These are phyloP conservation scores for Geodia barretti DNA, from an alignment of 37 sponge, comb jelly and placozoan genomes.

Conservation along the genomic window DNA sequence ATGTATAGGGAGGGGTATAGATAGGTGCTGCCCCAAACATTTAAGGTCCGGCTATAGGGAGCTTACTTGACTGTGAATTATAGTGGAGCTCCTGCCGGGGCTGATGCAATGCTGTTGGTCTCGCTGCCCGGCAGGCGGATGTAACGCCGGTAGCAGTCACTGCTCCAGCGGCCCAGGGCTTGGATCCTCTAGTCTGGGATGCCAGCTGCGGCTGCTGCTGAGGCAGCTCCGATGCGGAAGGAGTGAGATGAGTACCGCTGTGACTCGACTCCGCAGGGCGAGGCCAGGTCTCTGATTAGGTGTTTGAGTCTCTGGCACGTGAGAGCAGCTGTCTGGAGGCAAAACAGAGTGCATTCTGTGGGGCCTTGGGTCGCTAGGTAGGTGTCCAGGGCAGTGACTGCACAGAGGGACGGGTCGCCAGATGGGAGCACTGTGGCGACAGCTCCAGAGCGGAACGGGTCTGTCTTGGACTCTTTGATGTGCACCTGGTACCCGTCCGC, in stretches of 20 bases:
- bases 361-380: neutral
- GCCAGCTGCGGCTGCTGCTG: slow-evolving; percentile 9
- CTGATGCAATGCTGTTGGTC: no score
- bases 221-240: slow-evolving; percentile 20
- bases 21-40: no score
- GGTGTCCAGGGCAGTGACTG: neutral
- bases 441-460: neutral
- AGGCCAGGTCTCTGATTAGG: neutral
- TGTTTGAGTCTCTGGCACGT: neutral
- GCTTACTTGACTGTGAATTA: no score
- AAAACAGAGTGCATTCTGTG: no score
- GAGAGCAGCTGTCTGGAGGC: neutral
- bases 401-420: slow-evolving; percentile 2
- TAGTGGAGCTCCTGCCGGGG: no score
- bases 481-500: neutral
- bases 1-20: no score
- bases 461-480: slow-evolving; percentile 7
- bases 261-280: neutral
- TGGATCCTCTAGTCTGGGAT: slow-evolving; percentile 3
- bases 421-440: neutral
- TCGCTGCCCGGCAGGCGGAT: slow-evolving; percentile 2
- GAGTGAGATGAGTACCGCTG: neutral
- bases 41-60: no score
- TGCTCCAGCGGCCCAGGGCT: slow-evolving; percentile 14
- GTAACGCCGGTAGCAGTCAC: slow-evolving; percentile 14